Evolutionary conservation across 2,888 invertebrate species (phyloP), one percentile per base, ranked within the genome.

Genomic region (Hartigia nigra): DNA sequence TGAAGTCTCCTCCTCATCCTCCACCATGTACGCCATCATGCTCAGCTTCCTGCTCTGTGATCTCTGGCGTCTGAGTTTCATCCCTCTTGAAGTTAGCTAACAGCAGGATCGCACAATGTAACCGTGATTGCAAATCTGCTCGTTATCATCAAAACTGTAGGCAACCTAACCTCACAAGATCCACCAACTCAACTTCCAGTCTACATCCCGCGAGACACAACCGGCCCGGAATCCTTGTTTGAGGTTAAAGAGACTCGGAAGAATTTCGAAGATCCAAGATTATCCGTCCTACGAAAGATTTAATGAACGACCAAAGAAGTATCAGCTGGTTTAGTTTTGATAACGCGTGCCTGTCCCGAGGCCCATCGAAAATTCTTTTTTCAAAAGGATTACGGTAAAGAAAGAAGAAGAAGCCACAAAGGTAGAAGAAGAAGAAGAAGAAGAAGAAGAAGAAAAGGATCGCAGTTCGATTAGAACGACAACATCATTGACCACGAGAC

Each of bases 71-170:
- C 88, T 86, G 86, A 88, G 87, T 89, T 89, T 88, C 88, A 89
- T 87, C 88, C 88, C 89, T 88, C 88, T 85, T 83, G 80, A 85
- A 89, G 88, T 89, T 88, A 85, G 88, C 86, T 87, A 88, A 87
- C 88, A 88, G 85, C 86, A 86, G 85, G 86, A 86, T 87, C 87
- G 83, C 85, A 90, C 89, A 90, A 90, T 90, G 88, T 87, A 87
- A 87, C 85, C 89, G 89, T 90, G 90, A 90, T 90, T 90, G 89
- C 88, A 89, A 90, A 90, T 90, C 90, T 90, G 90, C 89, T 90
- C 90, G 89, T 90, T 90, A 90, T 90, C 88, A 84, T 87, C 86
- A 87, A 88, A 89, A 88, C 88, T 88, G 85, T 82, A 85, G 84
- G 82, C 84, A 78, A 82, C 84, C 84, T 83, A 84, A 85, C 86